Conservation (phyloP, 1,140 invertebrate species). For the Thereuonema tuberculata region DNA sequence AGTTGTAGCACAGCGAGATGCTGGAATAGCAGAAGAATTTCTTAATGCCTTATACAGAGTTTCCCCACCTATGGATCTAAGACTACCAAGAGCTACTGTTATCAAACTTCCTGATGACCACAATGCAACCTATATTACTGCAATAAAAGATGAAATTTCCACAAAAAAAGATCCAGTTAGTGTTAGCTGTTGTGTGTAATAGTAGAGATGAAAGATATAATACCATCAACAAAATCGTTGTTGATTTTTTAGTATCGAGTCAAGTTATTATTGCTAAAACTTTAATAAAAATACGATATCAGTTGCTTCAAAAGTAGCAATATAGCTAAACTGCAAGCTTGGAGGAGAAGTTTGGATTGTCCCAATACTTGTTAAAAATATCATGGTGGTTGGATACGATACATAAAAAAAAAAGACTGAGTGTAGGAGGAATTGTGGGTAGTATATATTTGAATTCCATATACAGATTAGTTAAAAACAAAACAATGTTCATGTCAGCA, state of each 20-base stretch:
- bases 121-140: background rate
- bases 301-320: no score
- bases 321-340: no score
- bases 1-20: slow-evolving; percentile 7
- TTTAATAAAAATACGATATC: no score
- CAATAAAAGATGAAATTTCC: background rate
- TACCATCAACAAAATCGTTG: slow-evolving; percentile 67
- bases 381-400: no score
- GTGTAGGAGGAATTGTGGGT: no score
- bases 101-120: background rate
- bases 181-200: slow-evolving; percentile 51
- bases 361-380: no score
- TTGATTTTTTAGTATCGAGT: background rate
- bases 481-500: no score
- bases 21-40: slow-evolving; percentile 4
- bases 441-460: no score
- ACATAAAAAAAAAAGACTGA: no score
- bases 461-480: no score
- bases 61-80: slow-evolving; percentile 5
- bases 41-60: background rate
- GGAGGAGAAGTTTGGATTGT: no score
- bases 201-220: slow-evolving; percentile 57
- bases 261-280: slow-evolving; percentile 66
- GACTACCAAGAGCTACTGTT: background rate
- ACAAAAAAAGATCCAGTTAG: slow-evolving; percentile 39